Conservation (phyloP, 2,113 vertebrate genomes). For the Salvelinus sp. region DNA sequence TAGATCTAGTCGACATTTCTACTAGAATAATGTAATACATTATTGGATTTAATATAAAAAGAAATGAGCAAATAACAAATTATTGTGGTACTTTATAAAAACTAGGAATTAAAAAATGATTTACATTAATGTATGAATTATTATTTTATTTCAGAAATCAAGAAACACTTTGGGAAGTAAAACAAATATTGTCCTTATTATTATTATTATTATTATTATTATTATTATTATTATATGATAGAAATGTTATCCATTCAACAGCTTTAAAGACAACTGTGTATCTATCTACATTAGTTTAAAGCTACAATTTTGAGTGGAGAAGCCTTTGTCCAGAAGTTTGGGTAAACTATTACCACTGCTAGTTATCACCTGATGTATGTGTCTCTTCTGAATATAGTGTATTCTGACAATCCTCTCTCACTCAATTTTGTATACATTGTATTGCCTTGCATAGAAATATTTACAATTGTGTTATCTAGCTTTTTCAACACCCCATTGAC, state of each 20-base stretch:
- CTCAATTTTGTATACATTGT: background rate
- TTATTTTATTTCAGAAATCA: background rate
- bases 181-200: no score
- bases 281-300: background rate
- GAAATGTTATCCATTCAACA: background rate
- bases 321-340: constrained; percentile 13
- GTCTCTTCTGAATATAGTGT: background rate
- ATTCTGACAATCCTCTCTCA: background rate
- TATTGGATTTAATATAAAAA: background rate
- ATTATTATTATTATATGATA: background rate
- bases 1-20: background rate
- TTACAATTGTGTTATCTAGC: background rate
- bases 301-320: constrained; percentile 10
- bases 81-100: background rate
- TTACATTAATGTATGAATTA: background rate
- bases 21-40: background rate
- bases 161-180: background rate
- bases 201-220: background rate
- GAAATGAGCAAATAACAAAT: background rate
- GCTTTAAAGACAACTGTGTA: background rate
- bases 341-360: constrained; percentile 46
- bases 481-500: background rate
- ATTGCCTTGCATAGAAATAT: background rate
- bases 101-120: background rate
- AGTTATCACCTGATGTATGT: background rate